Evolutionary conservation across 2,888 invertebrate species (phyloP).

Genomic region (Pandemis cinnamomeana): DNA sequence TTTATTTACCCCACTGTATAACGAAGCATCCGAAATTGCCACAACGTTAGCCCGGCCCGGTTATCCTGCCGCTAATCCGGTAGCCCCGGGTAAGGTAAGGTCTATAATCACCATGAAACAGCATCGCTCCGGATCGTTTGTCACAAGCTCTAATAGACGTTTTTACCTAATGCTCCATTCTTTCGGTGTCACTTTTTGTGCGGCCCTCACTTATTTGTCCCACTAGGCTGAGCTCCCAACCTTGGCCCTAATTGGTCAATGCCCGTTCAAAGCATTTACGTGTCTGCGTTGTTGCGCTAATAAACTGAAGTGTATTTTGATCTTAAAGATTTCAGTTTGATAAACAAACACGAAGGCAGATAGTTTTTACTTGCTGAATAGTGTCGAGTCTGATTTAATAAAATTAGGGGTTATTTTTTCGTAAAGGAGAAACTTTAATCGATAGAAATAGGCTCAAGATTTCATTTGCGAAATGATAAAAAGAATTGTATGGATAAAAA

Average conservation of each 20-base stretch:
- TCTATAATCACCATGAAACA: conserved; percentile 63
- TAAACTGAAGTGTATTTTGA: conserved; percentile 23
- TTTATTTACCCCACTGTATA: conserved; percentile 14
- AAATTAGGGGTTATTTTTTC: too few species aligned
- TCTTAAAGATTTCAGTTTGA: conserved; percentile 8
- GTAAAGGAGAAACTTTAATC: too few species aligned
- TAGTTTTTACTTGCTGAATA: too few species aligned
- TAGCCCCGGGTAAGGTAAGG: conserved; percentile 35
- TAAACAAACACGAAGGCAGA: too few species aligned
- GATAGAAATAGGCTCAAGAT: too few species aligned
- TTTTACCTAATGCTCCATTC: conserved; percentile 64
- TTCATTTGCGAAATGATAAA: too few species aligned
- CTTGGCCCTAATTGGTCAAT: conserved; percentile 51
- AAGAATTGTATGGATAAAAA: too few species aligned
- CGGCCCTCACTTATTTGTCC: conserved; percentile 54
- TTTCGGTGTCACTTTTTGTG: conserved; percentile 60
- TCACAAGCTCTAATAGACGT: conserved; percentile 66
- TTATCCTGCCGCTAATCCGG: conserved; percentile 27
- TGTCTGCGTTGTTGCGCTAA: conserved; percentile 32
- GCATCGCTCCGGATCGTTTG: conserved; percentile 59
- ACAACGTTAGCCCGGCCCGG: not conserved
- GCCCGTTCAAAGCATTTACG: conserved; percentile 42
- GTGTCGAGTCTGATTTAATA: too few species aligned
- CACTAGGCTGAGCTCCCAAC: conserved; percentile 47
- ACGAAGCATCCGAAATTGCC: conserved; percentile 17